Percentiles rank a stretch among this genome's conserved stretches.
These are phyloP conservation scores for Unio delphinus DNA, from an alignment of 2,888 invertebrate genomes.

Conservation along the genomic window DNA sequence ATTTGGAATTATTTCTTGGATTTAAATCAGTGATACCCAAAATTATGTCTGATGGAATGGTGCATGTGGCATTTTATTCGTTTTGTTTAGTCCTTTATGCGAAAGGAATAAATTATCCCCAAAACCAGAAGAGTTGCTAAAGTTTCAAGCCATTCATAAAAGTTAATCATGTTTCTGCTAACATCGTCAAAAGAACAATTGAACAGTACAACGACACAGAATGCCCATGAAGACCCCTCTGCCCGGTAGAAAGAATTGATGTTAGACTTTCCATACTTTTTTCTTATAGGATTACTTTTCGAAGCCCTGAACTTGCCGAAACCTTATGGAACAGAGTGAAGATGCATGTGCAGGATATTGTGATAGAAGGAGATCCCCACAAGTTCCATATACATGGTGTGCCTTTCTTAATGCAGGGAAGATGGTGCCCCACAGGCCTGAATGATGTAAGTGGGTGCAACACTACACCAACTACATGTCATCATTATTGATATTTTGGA, in stretches of 20 bases:
- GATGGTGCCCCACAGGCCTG: constrained; percentile 57
- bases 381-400: constrained; percentile 55
- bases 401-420: constrained; percentile 52
- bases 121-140: too few relatives aligned
- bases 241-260: neutral
- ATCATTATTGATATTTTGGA: neutral
- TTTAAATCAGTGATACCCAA: too few relatives aligned
- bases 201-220: too few relatives aligned
- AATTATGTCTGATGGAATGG: too few relatives aligned
- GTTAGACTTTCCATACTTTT: neutral
- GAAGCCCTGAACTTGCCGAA: constrained; percentile 43
- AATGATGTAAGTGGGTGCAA: constrained; percentile 47
- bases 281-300: constrained; percentile 48
- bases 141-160: too few relatives aligned
- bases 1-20: too few relatives aligned
- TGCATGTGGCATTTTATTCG: too few relatives aligned
- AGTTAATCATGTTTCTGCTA: too few relatives aligned
- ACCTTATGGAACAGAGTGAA: constrained; percentile 49
- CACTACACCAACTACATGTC: neutral
- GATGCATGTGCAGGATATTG: constrained; percentile 41
- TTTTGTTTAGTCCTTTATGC: too few relatives aligned
- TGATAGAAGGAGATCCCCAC: constrained; percentile 50
- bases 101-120: too few relatives aligned
- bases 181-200: too few relatives aligned
- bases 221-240: too few relatives aligned